Evolutionary conservation across 2,888 invertebrate genomes (phyloP), one percentile per base, ranked within the genome.

Genomic region (Alitta virens): DNA sequence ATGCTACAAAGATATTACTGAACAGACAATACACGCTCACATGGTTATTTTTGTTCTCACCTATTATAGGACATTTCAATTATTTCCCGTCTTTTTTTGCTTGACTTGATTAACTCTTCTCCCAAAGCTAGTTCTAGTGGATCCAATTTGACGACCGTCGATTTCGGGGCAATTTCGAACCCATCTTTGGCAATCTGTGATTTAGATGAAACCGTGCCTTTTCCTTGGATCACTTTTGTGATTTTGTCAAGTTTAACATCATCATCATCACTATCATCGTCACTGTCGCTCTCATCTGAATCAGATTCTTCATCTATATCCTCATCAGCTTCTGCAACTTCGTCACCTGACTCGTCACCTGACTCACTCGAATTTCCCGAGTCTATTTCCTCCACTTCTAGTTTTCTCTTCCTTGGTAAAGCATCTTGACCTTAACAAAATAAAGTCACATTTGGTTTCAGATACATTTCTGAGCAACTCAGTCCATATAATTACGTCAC

Each of bases 71-170:
- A 94, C 56, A 87, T 89, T 78, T 98, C 97, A 12, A 90, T 85
- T 12, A 98, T 84, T 78, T 99, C 96, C 40, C 96, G 87, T 74
- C 91, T 91, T 16, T 90, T 87, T 83, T 96, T 98, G 80, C 90
- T 90, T 42, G 96, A 95, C 60, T 91, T 89, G 5, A 92, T 88
- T 85, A 99, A 87, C 83, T 95, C 86, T 0, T 94, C 89, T 1
- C 96, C 99, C 40, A 99, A 83, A 0, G 99, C 98, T 68, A 99
- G 83, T 62, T 94, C 94, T 79, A 92, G 90, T 33, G 92, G 89
- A 71, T 75, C 75, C 52, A 81, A 66, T 53, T 71, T 71, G 7
- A 64, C 62, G 2, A 63, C 53, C 60, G 66, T 66, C 12, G 14
- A 85, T 77, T 86, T 85, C 23, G 88, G 83, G 5, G 89, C 89